These are phyloP conservation scores for Lamellibrachia satsuma DNA, from an alignment of 2,888 invertebrate genomes.

Conservation along the genomic window DNA sequence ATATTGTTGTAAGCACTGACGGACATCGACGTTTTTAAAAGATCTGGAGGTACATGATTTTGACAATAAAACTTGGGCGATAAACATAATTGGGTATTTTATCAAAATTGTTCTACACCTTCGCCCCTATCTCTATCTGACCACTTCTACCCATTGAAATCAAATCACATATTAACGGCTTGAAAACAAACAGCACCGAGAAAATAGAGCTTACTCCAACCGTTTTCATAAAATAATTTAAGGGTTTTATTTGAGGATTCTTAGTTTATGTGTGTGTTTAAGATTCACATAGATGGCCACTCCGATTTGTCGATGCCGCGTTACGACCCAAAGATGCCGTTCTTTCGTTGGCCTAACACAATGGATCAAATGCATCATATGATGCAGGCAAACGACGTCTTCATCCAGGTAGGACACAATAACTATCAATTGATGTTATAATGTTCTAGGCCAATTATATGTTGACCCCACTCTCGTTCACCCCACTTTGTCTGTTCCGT, in stretches of 20 bases:
- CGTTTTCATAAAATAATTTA: not conserved
- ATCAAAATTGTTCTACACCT: too few species aligned
- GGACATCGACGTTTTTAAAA: too few species aligned
- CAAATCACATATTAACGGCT: too few species aligned
- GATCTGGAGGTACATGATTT: too few species aligned
- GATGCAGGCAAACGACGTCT: conserved; percentile 56
- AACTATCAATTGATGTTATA: not conserved
- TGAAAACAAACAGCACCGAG: too few species aligned
- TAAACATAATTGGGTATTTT: too few species aligned
- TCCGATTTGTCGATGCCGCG: conserved; percentile 49
- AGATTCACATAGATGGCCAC: conserved; percentile 59
- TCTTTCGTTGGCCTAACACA: conserved; percentile 47
- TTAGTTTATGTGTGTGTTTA: conserved; percentile 26
- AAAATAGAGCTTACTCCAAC: too few species aligned
- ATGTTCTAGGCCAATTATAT: not conserved
- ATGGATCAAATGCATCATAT: conserved; percentile 45
- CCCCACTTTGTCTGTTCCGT: too few species aligned
- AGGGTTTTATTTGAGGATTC: not conserved
- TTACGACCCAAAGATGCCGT: conserved; percentile 43
- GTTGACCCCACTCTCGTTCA: not conserved
- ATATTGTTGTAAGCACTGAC: too few species aligned
- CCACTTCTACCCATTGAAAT: too few species aligned
- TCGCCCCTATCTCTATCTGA: too few species aligned
- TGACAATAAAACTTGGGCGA: too few species aligned
- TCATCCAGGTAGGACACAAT: conserved; percentile 50